Evolutionary conservation across 2,113 vertebrate genomes (phyloP).

Genomic region (Callipepla squamata): DNA sequence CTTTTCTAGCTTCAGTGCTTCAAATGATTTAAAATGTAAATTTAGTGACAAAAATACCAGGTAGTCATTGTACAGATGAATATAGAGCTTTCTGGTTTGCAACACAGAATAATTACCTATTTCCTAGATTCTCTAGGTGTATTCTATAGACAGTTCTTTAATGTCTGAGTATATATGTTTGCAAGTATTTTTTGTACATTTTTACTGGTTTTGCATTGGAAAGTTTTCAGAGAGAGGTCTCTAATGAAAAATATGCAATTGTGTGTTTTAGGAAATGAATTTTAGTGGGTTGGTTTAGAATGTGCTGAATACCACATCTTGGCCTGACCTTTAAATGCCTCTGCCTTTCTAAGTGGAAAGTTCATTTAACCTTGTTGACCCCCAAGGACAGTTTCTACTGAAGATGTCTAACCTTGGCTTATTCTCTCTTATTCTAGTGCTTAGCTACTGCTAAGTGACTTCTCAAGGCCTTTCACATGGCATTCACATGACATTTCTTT

Average conservation of each 20-base stretch:
- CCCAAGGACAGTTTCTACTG: background rate
- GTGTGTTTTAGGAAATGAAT: background rate
- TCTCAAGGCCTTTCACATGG: background rate
- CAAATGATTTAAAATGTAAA: background rate
- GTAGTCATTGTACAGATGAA: background rate
- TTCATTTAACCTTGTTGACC: background rate
- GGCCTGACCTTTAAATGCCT: background rate
- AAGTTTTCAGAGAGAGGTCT: background rate
- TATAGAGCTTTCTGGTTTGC: background rate
- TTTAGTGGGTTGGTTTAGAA: background rate
- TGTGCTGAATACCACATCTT: background rate
- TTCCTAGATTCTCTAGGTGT: background rate
- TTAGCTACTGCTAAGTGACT: background rate
- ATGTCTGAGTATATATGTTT: background rate
- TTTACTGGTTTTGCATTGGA: background rate
- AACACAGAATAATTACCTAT: background rate
- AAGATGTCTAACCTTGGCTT: background rate
- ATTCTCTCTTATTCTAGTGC: background rate
- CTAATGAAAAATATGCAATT: background rate
- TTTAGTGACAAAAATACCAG: background rate
- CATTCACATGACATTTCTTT: background rate
- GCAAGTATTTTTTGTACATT: background rate
- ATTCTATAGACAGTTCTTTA: background rate
- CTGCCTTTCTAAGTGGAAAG: background rate
- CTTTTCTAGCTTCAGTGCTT: constrained; percentile 21